A percentile compares a stretch with the other conserved stretches of the same genome.
Conservation (phyloP, 2,888 invertebrate genomes). For the Andrena hattorfiana region DNA sequence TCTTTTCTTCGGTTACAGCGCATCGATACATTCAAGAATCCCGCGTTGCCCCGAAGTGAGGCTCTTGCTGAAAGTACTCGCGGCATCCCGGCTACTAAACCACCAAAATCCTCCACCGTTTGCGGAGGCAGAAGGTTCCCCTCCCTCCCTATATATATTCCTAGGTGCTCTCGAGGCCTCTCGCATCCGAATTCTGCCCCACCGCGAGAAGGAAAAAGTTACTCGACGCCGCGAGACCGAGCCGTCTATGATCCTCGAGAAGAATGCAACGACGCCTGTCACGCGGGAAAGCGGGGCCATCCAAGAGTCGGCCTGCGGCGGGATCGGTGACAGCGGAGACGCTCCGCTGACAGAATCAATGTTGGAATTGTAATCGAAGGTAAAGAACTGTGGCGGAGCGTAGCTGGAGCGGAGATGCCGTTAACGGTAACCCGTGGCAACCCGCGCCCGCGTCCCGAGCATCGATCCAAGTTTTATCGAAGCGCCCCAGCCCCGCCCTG, state of each 20-base stretch:
- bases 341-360: conserved; percentile 51
- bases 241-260: not conserved
- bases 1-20: no score
- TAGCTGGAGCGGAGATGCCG: conserved; percentile 79
- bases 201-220: not conserved
- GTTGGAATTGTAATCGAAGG: conserved; percentile 70
- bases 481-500: conserved; percentile 83
- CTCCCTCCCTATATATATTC: not conserved
- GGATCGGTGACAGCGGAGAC: conserved; percentile 29
- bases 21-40: no score
- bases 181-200: not conserved
- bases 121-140: not conserved
- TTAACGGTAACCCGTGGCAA: conserved; percentile 85
- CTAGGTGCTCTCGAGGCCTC: not conserved
- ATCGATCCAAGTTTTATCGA: conserved; percentile 85
- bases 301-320: conserved; percentile 10
- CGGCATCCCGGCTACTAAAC: no score
- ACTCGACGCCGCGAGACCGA: not conserved
- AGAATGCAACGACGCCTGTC: conserved; percentile 15
- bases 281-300: not conserved
- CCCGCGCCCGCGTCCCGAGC: conserved; percentile 82
- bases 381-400: conserved; percentile 57
- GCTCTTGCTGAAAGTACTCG: no score
- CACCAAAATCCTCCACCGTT: no score
- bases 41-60: no score